Evolutionary conservation across 2,888 invertebrate species (phyloP).

Genomic region (Agriotes lineatus): DNA sequence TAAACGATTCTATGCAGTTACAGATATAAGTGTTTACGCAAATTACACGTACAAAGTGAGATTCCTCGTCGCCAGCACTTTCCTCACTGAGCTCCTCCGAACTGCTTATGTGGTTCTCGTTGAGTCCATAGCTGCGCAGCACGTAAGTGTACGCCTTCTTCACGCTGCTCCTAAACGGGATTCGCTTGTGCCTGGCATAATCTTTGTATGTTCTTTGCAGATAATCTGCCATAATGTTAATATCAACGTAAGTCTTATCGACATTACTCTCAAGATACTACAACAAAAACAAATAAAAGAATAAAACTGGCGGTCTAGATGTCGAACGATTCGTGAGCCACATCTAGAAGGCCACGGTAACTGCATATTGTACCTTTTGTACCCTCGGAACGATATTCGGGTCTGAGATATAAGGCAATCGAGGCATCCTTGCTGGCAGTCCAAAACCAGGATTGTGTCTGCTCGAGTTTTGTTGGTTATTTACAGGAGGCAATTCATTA

Average conservation of each 20-base stretch:
- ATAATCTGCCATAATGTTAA: constrained; percentile 85
- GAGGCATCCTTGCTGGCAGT: constrained; percentile 47
- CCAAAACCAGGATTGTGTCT: constrained; percentile 11
- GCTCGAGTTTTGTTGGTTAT: constrained; percentile 26
- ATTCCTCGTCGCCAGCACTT: constrained; percentile 64
- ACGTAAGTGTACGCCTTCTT: constrained; percentile 82
- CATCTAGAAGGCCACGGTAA: no score
- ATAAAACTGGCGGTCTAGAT: neutral
- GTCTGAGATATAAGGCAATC: constrained; percentile 63
- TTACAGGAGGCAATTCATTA: constrained; percentile 38
- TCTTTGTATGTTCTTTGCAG: constrained; percentile 82
- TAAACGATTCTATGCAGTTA: no score
- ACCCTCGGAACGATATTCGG: constrained; percentile 68
- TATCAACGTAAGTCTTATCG: constrained; percentile 84
- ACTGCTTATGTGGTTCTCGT: constrained; percentile 64
- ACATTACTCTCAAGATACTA: constrained; percentile 86
- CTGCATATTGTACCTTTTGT: constrained; percentile 64
- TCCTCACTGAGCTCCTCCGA: constrained; percentile 74
- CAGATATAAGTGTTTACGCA: no score
- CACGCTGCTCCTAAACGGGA: constrained; percentile 84
- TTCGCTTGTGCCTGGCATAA: constrained; percentile 84
- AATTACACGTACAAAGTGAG: constrained; percentile 59
- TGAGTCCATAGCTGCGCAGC: constrained; percentile 75
- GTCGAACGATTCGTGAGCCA: no score
- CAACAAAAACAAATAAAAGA: constrained; percentile 48